These are phyloP conservation scores for Sebastes iracundus DNA, from an alignment of 2,797 vertebrate genomes.

Conservation along the genomic window DNA sequence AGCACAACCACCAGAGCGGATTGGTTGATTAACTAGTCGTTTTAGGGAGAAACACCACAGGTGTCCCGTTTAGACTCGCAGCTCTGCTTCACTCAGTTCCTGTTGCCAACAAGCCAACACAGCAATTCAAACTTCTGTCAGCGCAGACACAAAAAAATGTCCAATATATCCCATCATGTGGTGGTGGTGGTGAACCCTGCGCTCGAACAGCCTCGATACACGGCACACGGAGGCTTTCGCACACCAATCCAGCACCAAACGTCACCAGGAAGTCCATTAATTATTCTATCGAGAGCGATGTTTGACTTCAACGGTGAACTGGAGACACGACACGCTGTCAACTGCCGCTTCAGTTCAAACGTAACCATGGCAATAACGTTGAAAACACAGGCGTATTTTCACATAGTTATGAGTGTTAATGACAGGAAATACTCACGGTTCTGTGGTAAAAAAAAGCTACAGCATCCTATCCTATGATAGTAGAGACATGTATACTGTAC, in stretches of 20 bases:
- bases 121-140: constrained; percentile 50
- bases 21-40: not conserved
- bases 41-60: constrained; percentile 43
- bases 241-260: not conserved
- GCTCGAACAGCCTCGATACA: not conserved
- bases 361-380: not conserved
- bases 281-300: constrained; percentile 69
- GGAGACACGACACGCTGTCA: constrained; percentile 1
- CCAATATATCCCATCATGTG: constrained; percentile 10
- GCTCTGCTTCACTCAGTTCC: constrained; percentile 23
- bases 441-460: constrained; percentile 28
- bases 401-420: not conserved
- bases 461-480: constrained; percentile 31
- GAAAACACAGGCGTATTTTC: not conserved
- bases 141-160: constrained; percentile 40
- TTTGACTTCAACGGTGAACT: constrained; percentile 7
- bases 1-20: not conserved
- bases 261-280: constrained; percentile 54
- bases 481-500: not conserved
- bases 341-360: constrained; percentile 18
- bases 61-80: constrained; percentile 46
- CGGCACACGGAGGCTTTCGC: not conserved
- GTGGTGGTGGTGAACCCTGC: not conserved
- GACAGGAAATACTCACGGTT: constrained; percentile 56
- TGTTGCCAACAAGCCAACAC: constrained; percentile 38